phyloP scores from a whole-genome alignment of 2,113 vertebrate species.

The Pionites leucogaster region DNA sequence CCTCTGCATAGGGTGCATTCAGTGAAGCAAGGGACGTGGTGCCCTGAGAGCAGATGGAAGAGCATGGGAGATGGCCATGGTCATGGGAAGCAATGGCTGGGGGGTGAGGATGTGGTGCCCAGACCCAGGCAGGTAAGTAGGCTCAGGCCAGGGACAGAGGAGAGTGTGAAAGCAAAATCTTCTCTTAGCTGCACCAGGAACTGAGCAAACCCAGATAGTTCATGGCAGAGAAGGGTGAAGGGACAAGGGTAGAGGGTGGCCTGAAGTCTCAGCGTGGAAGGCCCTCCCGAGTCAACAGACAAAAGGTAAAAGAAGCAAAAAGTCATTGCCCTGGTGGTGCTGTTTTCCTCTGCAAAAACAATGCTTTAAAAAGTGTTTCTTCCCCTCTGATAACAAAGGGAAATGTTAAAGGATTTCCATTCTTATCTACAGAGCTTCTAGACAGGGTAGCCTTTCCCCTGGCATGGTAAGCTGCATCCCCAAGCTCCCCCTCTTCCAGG shows the following conservation, averaged over 20 bases:
- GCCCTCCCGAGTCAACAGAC: neutral
- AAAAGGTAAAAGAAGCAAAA: neutral
- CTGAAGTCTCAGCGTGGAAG: neutral
- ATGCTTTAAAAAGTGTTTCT: neutral
- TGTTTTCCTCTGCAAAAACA: neutral
- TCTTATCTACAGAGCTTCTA: neutral
- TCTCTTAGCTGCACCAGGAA: neutral
- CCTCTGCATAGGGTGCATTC: neutral
- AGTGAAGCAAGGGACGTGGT: neutral
- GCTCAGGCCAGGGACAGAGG: neutral
- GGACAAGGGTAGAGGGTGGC: fast-evolving
- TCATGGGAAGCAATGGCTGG: fast-evolving
- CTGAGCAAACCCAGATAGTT: neutral
- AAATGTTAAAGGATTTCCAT: neutral
- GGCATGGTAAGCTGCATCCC: neutral
- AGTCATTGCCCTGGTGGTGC: neutral
- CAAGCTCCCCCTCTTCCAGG: neutral
- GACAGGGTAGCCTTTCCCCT: neutral
- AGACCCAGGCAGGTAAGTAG: neutral
- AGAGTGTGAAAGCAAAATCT: neutral
- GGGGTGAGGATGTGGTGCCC: neutral
- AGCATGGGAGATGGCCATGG: neutral
- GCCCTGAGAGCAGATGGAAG: neutral
- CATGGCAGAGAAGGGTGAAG: fast-evolving
- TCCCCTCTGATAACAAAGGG: neutral